These are phyloP conservation scores for Anseranas semipalmata DNA, from an alignment of 2,113 vertebrate species.

Conservation along the genomic window DNA sequence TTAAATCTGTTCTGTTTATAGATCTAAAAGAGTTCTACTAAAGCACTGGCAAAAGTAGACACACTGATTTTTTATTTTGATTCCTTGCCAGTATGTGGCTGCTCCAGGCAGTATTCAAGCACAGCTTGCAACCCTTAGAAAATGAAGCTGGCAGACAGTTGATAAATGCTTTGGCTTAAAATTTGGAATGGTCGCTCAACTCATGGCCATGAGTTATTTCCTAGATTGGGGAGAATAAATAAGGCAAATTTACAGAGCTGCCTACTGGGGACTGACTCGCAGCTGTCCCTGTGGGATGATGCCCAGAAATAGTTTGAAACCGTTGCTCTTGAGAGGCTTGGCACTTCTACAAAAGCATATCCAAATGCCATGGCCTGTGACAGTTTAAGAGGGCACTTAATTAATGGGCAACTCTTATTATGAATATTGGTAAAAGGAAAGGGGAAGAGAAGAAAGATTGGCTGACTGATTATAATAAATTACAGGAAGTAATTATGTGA, in stretches of 20 bases:
- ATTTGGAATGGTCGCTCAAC: not conserved
- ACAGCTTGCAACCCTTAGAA: not conserved
- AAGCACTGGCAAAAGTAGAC: not conserved
- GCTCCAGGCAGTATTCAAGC: not conserved
- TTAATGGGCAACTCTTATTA: slow-evolving; percentile 35
- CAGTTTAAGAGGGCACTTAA: slow-evolving; percentile 57
- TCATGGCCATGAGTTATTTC: slow-evolving; percentile 30
- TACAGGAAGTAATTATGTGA: slow-evolving; percentile 44
- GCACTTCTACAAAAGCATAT: slow-evolving; percentile 8
- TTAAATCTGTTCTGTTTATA: not conserved
- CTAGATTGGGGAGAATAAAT: slow-evolving; percentile 46
- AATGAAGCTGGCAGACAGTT: not conserved
- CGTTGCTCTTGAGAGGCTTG: slow-evolving; percentile 44
- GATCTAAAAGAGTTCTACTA: not conserved
- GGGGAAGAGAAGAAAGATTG: not conserved
- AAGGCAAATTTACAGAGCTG: slow-evolving; percentile 52
- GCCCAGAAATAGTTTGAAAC: slow-evolving; percentile 61
- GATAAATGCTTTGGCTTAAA: not conserved
- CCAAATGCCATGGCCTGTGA: slow-evolving; percentile 31
- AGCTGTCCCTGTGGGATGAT: slow-evolving; percentile 66
- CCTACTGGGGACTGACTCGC: slow-evolving; percentile 21
- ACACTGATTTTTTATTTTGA: not conserved
- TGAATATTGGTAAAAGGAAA: slow-evolving; percentile 43
- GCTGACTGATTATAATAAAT: slow-evolving; percentile 5
- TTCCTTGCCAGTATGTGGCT: not conserved